These are phyloP conservation scores for Danio kyathit DNA, from an alignment of 2,797 vertebrate genomes.

Conservation along the genomic window DNA sequence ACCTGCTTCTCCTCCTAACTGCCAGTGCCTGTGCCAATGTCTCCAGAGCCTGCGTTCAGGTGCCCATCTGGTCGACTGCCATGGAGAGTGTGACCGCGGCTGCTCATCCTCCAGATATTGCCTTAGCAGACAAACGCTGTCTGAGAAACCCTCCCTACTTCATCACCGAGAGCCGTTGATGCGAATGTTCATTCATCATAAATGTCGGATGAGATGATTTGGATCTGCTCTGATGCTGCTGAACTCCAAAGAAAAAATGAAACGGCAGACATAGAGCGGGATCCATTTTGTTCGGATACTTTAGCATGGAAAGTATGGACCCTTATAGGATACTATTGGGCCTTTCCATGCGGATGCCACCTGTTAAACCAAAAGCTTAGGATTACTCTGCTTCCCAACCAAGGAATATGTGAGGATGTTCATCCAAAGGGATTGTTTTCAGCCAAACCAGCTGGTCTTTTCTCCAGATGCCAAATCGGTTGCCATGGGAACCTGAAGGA, in stretches of 20 bases:
- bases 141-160: background rate
- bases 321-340: slow-evolving; percentile 43
- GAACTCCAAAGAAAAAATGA: slow-evolving; percentile 55
- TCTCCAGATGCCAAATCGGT: slow-evolving; percentile 72
- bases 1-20: slow-evolving; percentile 34
- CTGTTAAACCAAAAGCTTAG: slow-evolving; percentile 42
- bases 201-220: slow-evolving; percentile 3
- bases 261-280: slow-evolving; percentile 25
- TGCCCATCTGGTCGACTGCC: slow-evolving; percentile 66
- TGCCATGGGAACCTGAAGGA: slow-evolving; percentile 59
- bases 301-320: slow-evolving; percentile 62
- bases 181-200: background rate
- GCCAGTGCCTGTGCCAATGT: slow-evolving; percentile 68
- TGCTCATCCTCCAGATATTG: slow-evolving; percentile 45
- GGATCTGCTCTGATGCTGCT: slow-evolving; percentile 40
- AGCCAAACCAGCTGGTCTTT: slow-evolving; percentile 61
- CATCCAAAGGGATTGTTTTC: slow-evolving; percentile 50
- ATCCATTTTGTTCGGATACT: slow-evolving; percentile 22
- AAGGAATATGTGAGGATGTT: slow-evolving; percentile 44
- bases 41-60: slow-evolving; percentile 58
- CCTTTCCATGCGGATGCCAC: slow-evolving; percentile 47
- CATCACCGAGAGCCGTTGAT: background rate
- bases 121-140: slow-evolving; percentile 51
- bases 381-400: slow-evolving; percentile 23
- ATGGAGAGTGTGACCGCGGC: slow-evolving; percentile 63